These are phyloP conservation scores for Eupithecia exiguata DNA, from an alignment of 2,888 invertebrate species.

Conservation along the genomic window DNA sequence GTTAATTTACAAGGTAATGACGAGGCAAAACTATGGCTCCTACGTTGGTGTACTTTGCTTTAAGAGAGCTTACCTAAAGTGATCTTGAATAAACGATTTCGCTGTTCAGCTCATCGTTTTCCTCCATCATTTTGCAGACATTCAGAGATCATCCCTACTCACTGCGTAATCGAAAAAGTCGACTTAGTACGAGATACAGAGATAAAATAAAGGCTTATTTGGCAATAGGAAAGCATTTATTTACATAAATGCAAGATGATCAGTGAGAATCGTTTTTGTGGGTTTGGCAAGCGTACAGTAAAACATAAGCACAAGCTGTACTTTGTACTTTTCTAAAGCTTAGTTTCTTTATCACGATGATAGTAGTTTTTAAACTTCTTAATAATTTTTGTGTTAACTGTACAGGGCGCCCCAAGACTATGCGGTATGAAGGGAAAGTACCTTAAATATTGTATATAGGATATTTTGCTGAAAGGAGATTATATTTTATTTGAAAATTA, in stretches of 20 bases:
- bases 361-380: background rate
- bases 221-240: slow-evolving; percentile 53
- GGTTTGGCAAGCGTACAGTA: slow-evolving; percentile 4
- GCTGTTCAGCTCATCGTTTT: slow-evolving; percentile 51
- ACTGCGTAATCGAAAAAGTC: slow-evolving; percentile 57
- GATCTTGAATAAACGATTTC: slow-evolving; percentile 44
- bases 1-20: slow-evolving; percentile 10
- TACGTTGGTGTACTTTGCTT: slow-evolving; percentile 17
- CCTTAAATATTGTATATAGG: no score
- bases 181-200: slow-evolving; percentile 60
- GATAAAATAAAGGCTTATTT: slow-evolving; percentile 74
- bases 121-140: slow-evolving; percentile 48
- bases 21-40: slow-evolving; percentile 5
- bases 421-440: no score
- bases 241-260: slow-evolving; percentile 52
- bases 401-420: no score
- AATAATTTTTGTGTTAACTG: background rate
- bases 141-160: slow-evolving; percentile 52
- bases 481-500: no score
- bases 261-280: slow-evolving; percentile 24
- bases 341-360: background rate
- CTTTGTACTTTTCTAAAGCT: background rate
- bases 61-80: slow-evolving; percentile 39
- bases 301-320: background rate
- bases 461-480: no score